These are phyloP conservation scores for Caenorhabditis panamensis DNA, from an alignment of 2,888 invertebrate species.

Conservation along the genomic window DNA sequence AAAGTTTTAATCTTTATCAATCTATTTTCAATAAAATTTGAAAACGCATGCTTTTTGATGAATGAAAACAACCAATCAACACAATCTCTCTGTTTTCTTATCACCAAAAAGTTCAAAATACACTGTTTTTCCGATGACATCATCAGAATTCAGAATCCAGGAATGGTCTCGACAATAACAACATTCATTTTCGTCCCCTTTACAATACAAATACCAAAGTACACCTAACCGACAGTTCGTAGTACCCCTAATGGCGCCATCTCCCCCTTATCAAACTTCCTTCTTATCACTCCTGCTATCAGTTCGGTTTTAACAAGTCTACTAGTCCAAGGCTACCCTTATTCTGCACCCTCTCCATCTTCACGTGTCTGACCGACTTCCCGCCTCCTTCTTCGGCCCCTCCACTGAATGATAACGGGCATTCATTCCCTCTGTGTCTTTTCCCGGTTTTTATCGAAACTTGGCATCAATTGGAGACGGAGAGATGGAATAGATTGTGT, in stretches of 20 bases:
- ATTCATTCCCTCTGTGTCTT: neutral
- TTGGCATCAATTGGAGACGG: constrained; percentile 12
- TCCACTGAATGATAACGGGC: constrained; percentile 16
- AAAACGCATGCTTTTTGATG: too few species aligned
- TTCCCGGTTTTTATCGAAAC: constrained; percentile 41
- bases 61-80: too few species aligned
- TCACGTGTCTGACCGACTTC: constrained; percentile 37
- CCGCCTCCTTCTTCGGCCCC: constrained; percentile 8
- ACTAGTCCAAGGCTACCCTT: constrained; percentile 1
- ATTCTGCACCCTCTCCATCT: constrained; percentile 8
- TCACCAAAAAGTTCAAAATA: too few species aligned
- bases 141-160: too few species aligned
- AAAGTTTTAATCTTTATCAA: too few species aligned
- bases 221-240: constrained; percentile 12
- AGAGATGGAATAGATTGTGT: constrained; percentile 44
- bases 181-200: too few species aligned
- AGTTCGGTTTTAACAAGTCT: too few species aligned
- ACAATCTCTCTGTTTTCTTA: too few species aligned
- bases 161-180: too few species aligned
- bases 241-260: constrained; percentile 43
- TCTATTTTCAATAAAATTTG: too few species aligned
- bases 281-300: constrained; percentile 23
- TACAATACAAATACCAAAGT: constrained; percentile 14
- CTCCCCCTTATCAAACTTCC: constrained; percentile 10
- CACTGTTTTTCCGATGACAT: too few species aligned